Conservation (phyloP, 1,140 invertebrate genomes). For the Camponotus floridanus region DNA sequence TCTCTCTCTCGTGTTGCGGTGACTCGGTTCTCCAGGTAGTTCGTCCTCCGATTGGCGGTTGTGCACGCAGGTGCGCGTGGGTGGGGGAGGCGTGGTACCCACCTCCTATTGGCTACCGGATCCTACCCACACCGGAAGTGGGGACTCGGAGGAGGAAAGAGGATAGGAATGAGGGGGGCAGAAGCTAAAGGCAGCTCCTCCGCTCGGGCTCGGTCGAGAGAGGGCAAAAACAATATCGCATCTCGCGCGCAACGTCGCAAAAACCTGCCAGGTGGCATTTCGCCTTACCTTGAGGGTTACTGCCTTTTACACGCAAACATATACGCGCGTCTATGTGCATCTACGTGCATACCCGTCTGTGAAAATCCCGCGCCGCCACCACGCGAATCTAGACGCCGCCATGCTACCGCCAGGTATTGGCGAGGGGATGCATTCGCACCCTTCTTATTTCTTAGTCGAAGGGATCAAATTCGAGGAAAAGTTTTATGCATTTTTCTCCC, state of each 20-base stretch:
- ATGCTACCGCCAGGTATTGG: conserved; percentile 12
- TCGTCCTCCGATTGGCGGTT: conserved; percentile 78
- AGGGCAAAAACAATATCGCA: conserved; percentile 84
- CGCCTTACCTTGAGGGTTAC: conserved; percentile 82
- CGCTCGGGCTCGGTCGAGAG: conserved; percentile 63
- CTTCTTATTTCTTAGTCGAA: conserved; percentile 17
- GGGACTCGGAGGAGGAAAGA: conserved; percentile 65
- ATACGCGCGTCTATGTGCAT: not conserved
- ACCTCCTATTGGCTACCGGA: conserved; percentile 77
- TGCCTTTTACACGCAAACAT: conserved; percentile 73
- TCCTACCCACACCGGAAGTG: conserved; percentile 77
- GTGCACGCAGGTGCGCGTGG: conserved; percentile 83
- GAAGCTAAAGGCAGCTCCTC: conserved; percentile 64
- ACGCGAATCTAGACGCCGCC: conserved; percentile 42
- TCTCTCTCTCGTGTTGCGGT: conserved; percentile 14
- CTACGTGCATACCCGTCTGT: conserved; percentile 25
- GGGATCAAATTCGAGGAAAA: conserved; percentile 7
- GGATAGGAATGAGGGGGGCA: conserved; percentile 35
- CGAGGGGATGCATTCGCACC: conserved; percentile 41
- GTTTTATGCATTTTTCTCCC: not conserved
- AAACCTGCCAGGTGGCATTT: conserved; percentile 86
- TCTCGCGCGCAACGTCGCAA: conserved; percentile 79
- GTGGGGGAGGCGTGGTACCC: conserved; percentile 81
- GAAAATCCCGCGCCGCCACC: conserved; percentile 12
- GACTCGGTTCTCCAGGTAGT: conserved; percentile 73